Conservation (phyloP, 2,888 invertebrate species). For the Macaria notata region DNA sequence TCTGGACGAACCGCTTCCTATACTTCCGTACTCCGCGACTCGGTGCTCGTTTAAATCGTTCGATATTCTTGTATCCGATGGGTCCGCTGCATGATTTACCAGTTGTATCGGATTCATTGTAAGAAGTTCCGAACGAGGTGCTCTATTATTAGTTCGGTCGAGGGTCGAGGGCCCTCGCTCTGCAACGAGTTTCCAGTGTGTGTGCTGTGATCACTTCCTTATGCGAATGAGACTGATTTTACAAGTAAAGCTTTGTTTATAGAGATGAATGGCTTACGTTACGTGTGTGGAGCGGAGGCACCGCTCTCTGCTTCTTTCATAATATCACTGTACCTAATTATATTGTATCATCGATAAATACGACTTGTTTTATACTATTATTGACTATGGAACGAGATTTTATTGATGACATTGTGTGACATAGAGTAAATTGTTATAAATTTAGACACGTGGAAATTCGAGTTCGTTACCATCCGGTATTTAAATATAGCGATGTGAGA, state of each 20-base stretch:
- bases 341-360: conserved; percentile 56
- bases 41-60: conserved; percentile 41
- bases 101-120: conserved; percentile 61
- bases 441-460: conserved; percentile 74
- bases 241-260: conserved; percentile 75
- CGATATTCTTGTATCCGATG: conserved; percentile 59
- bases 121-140: conserved; percentile 74
- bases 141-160: conserved; percentile 73
- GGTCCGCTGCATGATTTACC: conserved; percentile 64
- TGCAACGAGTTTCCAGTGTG: conserved; percentile 80
- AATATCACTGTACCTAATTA: conserved; percentile 58
- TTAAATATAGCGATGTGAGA: conserved; percentile 58
- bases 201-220: conserved; percentile 82
- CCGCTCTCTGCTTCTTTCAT: conserved; percentile 46
- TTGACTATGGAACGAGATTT: conserved; percentile 69
- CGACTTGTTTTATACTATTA: conserved; percentile 50
- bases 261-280: conserved; percentile 63
- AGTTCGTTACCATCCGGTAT: conserved; percentile 80
- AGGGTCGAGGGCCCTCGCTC: conserved; percentile 71
- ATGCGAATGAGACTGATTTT: conserved; percentile 83
- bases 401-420: conserved; percentile 74
- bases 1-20: conserved; percentile 56
- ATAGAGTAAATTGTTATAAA: conserved; percentile 74
- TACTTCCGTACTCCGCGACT: conserved; percentile 42
- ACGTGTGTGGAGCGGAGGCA: conserved; percentile 29